Conservation (phyloP, 2,888 invertebrate species). For the Aquatica leii region DNA sequence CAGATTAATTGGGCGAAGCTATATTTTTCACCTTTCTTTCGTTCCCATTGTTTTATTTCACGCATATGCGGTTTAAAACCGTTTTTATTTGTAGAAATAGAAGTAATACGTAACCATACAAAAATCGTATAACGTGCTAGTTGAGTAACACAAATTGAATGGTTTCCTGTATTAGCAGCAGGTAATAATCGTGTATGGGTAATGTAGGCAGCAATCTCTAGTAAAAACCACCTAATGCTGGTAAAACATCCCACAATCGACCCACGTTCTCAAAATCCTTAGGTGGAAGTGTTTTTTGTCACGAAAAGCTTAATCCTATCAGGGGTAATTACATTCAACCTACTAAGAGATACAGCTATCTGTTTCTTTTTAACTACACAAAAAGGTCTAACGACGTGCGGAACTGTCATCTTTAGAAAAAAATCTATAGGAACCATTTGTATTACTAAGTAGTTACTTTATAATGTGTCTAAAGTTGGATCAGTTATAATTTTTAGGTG, state of each 20-base stretch:
- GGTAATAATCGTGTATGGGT: conserved; percentile 46
- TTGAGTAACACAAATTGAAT: conserved; percentile 51
- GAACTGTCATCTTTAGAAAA: conserved; percentile 16
- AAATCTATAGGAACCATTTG: conserved; percentile 29
- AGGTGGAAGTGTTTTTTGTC: conserved; percentile 45
- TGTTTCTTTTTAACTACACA: conserved; percentile 12
- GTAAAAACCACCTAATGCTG: conserved; percentile 35
- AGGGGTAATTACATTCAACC: conserved; percentile 46
- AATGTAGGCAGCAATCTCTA: conserved; percentile 34
- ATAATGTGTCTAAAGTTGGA: conserved; percentile 27
- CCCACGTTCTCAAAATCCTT: conserved; percentile 30
- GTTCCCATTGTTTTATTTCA: not conserved
- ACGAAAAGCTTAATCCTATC: conserved; percentile 50
- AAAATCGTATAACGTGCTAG: conserved; percentile 44
- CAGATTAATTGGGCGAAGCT: conserved; percentile 25
- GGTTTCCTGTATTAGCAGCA: conserved; percentile 51
- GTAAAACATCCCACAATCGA: conserved; percentile 37
- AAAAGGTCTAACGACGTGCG: conserved; percentile 18
- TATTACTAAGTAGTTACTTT: conserved; percentile 31
- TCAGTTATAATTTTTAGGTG: conserved; percentile 47
- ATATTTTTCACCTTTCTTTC: conserved; percentile 1
- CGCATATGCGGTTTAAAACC: too few relatives aligned
- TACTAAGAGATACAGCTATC: conserved; percentile 20
- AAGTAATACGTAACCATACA: too few relatives aligned
- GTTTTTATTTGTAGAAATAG: too few relatives aligned